Conservation (phyloP, 2,888 invertebrate genomes). For the Enchytraeus crypticus region DNA sequence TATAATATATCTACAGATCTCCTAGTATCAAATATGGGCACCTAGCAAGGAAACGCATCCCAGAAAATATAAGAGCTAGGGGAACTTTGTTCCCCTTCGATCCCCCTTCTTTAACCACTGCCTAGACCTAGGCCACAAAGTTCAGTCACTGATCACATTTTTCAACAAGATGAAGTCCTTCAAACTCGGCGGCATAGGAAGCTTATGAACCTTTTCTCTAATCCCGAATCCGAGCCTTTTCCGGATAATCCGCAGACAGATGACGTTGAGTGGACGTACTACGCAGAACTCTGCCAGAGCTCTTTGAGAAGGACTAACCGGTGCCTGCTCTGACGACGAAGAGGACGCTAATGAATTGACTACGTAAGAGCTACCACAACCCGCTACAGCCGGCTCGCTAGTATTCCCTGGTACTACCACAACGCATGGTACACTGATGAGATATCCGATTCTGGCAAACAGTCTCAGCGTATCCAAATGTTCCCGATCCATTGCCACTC, state of each 20-base stretch:
- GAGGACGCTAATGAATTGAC: background rate
- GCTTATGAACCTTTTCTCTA: conserved; percentile 34
- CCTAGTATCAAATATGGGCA: too few species aligned
- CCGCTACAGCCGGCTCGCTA: background rate
- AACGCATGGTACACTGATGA: conserved; percentile 17
- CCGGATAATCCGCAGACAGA: conserved; percentile 44
- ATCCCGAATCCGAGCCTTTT: conserved; percentile 42
- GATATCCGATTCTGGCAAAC: conserved; percentile 40
- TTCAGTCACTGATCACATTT: conserved; percentile 27
- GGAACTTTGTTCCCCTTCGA: too few species aligned
- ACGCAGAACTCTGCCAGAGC: conserved; percentile 37
- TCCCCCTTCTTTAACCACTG: too few species aligned
- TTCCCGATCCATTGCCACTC: conserved; percentile 43
- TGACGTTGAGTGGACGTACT: conserved; percentile 41
- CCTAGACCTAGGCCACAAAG: too few species aligned
- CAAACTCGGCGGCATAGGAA: conserved; percentile 42
- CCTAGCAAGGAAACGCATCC: too few species aligned
- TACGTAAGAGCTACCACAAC: background rate
- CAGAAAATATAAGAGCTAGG: too few species aligned
- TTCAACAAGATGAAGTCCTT: conserved; percentile 43
- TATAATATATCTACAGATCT: too few species aligned
- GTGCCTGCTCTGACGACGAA: conserved; percentile 24
- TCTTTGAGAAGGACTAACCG: conserved; percentile 36
- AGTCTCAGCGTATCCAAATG: conserved; percentile 43
- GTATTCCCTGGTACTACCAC: background rate